Percentiles rank a stretch among this genome's conserved stretches.
Evolutionary conservation across 1,140 invertebrate species (phyloP).

Genomic region (Rhopalosiphum maidis): DNA sequence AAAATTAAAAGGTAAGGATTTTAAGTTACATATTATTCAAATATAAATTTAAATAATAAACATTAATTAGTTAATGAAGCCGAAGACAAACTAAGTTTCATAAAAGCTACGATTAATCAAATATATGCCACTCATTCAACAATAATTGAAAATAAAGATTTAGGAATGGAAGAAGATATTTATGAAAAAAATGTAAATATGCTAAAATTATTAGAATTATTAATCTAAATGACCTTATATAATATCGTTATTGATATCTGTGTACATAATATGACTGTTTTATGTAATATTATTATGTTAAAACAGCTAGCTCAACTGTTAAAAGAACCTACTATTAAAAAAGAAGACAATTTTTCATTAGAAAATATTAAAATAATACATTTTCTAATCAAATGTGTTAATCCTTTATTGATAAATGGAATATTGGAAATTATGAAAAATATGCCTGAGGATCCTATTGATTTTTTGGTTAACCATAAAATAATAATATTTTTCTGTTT

Average conservation of each 20-base stretch:
- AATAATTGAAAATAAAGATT: background rate
- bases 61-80: background rate
- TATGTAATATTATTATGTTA: background rate
- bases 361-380: conserved; percentile 18
- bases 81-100: background rate
- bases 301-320: conserved; percentile 3
- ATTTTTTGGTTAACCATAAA: conserved; percentile 37
- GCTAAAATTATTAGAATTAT: background rate
- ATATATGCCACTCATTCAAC: background rate
- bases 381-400: conserved; percentile 29
- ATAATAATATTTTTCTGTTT: conserved; percentile 6
- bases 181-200: conserved; percentile 26
- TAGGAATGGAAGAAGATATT: background rate
- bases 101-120: background rate
- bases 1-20: conserved; percentile 9
- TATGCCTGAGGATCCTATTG: conserved; percentile 10
- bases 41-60: background rate
- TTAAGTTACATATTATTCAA: background rate
- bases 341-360: conserved; percentile 31
- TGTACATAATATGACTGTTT: background rate
- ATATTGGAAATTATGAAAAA: conserved; percentile 39
- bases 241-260: background rate
- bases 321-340: background rate
- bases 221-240: background rate
- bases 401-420: conserved; percentile 46